These are phyloP conservation scores for Schrankia costaestrigalis DNA, from an alignment of 2,888 invertebrate species.

Conservation along the genomic window DNA sequence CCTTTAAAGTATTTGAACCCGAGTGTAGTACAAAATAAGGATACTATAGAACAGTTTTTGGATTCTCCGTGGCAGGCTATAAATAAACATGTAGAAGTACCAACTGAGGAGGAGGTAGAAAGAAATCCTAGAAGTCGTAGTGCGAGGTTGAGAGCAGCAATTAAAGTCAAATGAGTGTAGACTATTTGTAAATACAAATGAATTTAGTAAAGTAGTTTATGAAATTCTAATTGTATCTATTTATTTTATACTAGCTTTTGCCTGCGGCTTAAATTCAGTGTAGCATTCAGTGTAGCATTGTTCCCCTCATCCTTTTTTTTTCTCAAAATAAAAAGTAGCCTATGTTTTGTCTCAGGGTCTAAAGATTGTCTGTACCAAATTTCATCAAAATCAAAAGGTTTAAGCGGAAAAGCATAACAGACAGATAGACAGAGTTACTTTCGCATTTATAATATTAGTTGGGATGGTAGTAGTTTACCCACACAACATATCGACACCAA, in stretches of 20 bases:
- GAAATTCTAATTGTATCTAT: background rate
- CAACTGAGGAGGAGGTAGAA: slow-evolving; percentile 86
- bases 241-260: background rate
- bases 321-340: too few relatives aligned
- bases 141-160: slow-evolving; percentile 92
- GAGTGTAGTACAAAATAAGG: slow-evolving; percentile 78
- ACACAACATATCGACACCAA: too few relatives aligned
- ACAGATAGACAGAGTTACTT: too few relatives aligned
- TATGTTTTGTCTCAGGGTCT: too few relatives aligned
- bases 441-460: too few relatives aligned
- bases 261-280: too few relatives aligned
- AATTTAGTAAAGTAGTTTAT: slow-evolving; percentile 5
- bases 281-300: too few relatives aligned
- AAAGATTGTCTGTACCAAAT: too few relatives aligned
- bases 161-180: slow-evolving; percentile 81
- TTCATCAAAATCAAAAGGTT: too few relatives aligned
- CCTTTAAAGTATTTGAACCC: slow-evolving; percentile 87
- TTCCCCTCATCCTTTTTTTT: too few relatives aligned
- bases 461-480: too few relatives aligned
- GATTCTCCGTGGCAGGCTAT: slow-evolving; percentile 88
- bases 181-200: slow-evolving; percentile 26
- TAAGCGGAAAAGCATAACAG: too few relatives aligned
- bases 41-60: slow-evolving; percentile 82
- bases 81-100: slow-evolving; percentile 89
- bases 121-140: slow-evolving; percentile 92